Conservation (phyloP, 2,888 invertebrate genomes). For the Chymomyza amoena region DNA sequence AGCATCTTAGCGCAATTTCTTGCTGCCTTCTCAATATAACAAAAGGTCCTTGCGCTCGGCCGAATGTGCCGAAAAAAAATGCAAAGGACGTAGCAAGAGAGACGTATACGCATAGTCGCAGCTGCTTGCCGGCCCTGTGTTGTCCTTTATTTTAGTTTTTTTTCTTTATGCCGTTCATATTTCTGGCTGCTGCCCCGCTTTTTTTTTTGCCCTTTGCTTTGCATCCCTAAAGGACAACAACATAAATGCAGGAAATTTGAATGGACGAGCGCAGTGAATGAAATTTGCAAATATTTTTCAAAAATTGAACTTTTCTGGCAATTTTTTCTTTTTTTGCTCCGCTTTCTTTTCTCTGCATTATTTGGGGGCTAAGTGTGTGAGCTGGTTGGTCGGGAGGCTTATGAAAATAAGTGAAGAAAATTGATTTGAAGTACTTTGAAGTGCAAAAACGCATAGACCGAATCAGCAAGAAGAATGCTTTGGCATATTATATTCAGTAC, state of each 20-base stretch:
- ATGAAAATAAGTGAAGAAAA: conserved; percentile 71
- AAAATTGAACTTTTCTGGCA: conserved; percentile 74
- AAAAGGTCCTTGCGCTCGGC: conserved; percentile 73
- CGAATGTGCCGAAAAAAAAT: conserved; percentile 66
- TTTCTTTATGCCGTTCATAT: conserved; percentile 32
- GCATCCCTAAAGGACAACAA: conserved; percentile 60
- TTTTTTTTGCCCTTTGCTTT: conserved; percentile 32
- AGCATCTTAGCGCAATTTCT: conserved; percentile 74
- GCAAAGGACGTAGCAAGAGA: conserved; percentile 1
- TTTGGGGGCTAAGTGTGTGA: neutral
- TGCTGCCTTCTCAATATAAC: conserved; percentile 72
- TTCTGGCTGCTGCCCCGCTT: conserved; percentile 24
- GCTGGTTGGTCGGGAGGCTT: conserved; percentile 53
- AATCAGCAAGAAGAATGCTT: conserved; percentile 69
- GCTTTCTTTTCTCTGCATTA: neutral
- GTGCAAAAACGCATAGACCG: conserved; percentile 70
- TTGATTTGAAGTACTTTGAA: conserved; percentile 74
- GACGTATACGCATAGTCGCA: conserved; percentile 22
- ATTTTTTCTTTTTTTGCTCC: conserved; percentile 47
- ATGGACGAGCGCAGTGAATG: conserved; percentile 75
- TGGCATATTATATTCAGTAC: conserved; percentile 66
- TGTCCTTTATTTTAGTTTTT: conserved; percentile 67
- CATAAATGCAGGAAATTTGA: conserved; percentile 74
- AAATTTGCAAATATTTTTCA: conserved; percentile 76
- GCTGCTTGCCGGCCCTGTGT: conserved; percentile 65